Percentiles rank a stretch among this genome's conserved stretches.
Conservation (phyloP, 2,113 vertebrate genomes). For the Bagarius yarrelli region DNA sequence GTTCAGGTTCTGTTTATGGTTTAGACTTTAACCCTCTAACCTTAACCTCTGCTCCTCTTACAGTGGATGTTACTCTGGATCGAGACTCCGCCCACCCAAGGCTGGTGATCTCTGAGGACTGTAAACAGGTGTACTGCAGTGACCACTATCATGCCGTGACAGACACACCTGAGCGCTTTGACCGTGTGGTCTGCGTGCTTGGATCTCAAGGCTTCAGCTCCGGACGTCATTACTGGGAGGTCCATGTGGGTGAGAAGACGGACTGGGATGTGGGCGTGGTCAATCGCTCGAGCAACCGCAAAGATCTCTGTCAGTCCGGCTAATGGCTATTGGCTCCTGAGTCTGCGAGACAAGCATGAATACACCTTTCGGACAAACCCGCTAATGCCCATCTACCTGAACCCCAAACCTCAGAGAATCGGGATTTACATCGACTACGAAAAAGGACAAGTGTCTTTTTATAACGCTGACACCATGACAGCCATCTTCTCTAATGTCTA, state of each 20-base stretch:
- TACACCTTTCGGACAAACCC: constrained; percentile 64
- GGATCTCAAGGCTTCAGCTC: constrained; percentile 64
- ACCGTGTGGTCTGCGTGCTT: constrained; percentile 71
- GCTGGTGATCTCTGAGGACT: constrained; percentile 66
- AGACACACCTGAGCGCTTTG: constrained; percentile 62
- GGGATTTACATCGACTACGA: constrained; percentile 67
- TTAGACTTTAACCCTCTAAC: not conserved
- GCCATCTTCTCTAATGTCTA: constrained; percentile 63
- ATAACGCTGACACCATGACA: constrained; percentile 57
- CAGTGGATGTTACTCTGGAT: constrained; percentile 69
- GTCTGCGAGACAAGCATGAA: constrained; percentile 63
- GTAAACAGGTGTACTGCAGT: constrained; percentile 64
- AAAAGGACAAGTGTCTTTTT: constrained; percentile 68
- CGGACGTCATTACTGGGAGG: constrained; percentile 71
- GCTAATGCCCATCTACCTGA: constrained; percentile 47
- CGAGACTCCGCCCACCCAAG: constrained; percentile 68
- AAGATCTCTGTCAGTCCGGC: constrained; percentile 68
- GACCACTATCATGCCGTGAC: constrained; percentile 57
- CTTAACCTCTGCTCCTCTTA: not conserved
- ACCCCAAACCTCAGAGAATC: constrained; percentile 49
- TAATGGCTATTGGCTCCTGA: constrained; percentile 74
- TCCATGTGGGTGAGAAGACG: constrained; percentile 69
- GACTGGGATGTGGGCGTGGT: constrained; percentile 75
- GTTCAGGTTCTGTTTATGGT: too few relatives aligned
- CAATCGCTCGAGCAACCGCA: constrained; percentile 61